Evolutionary conservation across 1,140 invertebrate species (phyloP).

Genomic region (Orius insidiosus): DNA sequence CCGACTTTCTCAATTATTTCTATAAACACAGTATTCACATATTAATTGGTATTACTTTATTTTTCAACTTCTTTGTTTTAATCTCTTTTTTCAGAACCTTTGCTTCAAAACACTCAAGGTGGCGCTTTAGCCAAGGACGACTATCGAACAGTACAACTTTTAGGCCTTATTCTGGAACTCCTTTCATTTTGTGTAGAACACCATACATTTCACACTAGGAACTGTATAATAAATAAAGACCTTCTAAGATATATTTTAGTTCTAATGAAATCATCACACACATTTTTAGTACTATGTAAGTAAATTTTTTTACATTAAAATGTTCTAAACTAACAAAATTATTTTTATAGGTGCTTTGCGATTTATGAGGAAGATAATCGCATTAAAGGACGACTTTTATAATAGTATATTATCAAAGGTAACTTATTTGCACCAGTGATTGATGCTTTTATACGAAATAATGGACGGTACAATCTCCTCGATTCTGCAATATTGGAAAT

Average conservation of each 20-base stretch:
- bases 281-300: slow-evolving; percentile 87
- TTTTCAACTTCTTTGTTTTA: slow-evolving; percentile 4
- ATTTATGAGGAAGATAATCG: slow-evolving; percentile 93
- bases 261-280: slow-evolving; percentile 93
- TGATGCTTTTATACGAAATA: slow-evolving; percentile 90
- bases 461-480: slow-evolving; percentile 92
- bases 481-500: slow-evolving; percentile 98
- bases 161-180: slow-evolving; percentile 86
- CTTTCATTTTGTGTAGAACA: slow-evolving; percentile 99
- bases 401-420: slow-evolving; percentile 92
- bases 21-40: slow-evolving; percentile 97
- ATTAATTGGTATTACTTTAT: slow-evolving; percentile 53
- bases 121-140: slow-evolving; percentile 80
- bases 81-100: slow-evolving; percentile 44
- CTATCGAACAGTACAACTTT: slow-evolving; percentile 86
- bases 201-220: slow-evolving; percentile 97
- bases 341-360: slow-evolving; percentile 63
- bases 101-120: slow-evolving; percentile 75
- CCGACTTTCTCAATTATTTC: slow-evolving; percentile 96
- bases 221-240: slow-evolving; percentile 94
- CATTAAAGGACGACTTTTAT: slow-evolving; percentile 96
- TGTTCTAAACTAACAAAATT: no score
- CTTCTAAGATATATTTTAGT: slow-evolving; percentile 85
- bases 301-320: slow-evolving; percentile 19
- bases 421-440: slow-evolving; percentile 91